These are phyloP conservation scores for Hypsibius dujardini DNA, from an alignment of 1,140 invertebrate species.

Conservation along the genomic window DNA sequence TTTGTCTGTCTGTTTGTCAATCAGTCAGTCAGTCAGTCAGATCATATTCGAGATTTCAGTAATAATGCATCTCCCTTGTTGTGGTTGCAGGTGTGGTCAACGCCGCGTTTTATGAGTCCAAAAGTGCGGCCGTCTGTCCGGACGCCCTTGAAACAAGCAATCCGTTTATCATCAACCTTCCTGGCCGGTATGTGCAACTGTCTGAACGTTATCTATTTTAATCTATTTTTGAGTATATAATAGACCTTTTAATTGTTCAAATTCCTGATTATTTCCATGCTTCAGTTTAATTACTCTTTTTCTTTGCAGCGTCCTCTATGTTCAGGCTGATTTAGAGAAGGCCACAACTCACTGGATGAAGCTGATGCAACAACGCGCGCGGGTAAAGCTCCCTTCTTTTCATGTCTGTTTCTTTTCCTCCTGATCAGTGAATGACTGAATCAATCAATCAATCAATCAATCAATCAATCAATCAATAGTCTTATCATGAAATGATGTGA, in stretches of 20 bases:
- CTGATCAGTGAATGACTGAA: too few species aligned
- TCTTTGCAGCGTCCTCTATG: constrained; percentile 40
- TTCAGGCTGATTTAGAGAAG: constrained; percentile 46
- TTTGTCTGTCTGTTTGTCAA: too few species aligned
- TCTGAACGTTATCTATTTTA: too few species aligned
- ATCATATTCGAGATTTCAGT: too few species aligned
- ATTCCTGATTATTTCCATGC: too few species aligned
- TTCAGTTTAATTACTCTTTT: too few species aligned
- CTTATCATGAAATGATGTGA: constrained; percentile 49
- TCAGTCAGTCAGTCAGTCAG: too few species aligned
- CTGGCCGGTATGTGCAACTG: constrained; percentile 29
- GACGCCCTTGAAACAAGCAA: constrained; percentile 30
- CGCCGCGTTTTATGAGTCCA: constrained; percentile 19
- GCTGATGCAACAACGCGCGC: not conserved
- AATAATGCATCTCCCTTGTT: constrained; percentile 21
- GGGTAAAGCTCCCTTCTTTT: constrained; percentile 28
- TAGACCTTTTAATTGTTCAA: too few species aligned
- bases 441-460: too few species aligned
- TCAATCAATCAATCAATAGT: too few species aligned
- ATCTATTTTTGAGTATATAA: too few species aligned
- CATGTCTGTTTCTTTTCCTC: constrained; percentile 38
- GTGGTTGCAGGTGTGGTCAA: constrained; percentile 21
- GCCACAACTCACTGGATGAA: constrained; percentile 12
- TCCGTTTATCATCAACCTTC: constrained; percentile 46
- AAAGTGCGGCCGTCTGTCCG: constrained; percentile 24